Conservation (phyloP, 2,888 invertebrate species). For the Polia nebulosa region DNA sequence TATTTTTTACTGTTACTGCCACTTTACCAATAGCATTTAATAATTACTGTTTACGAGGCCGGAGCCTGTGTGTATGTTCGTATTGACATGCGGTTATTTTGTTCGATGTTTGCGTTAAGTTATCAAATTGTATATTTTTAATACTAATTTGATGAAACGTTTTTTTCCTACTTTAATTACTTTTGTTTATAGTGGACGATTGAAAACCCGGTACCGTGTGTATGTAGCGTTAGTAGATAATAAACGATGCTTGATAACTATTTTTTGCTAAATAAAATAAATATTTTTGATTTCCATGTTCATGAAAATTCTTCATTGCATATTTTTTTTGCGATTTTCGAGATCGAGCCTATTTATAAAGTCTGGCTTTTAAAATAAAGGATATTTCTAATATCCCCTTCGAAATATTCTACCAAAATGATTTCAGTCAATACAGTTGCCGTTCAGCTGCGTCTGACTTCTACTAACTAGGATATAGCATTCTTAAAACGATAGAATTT, state of each 20-base stretch:
- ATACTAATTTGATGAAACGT: constrained; percentile 67
- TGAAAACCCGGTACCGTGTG: constrained; percentile 82
- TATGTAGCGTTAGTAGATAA: constrained; percentile 80
- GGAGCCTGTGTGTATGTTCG: constrained; percentile 33
- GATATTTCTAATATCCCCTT: background rate
- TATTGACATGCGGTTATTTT: constrained; percentile 82
- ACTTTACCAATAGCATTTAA: constrained; percentile 34
- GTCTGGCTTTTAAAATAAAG: constrained; percentile 6
- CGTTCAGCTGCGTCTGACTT: constrained; percentile 17
- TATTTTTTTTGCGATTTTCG: background rate
- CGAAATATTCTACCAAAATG: background rate
- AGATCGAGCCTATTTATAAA: constrained; percentile 12
- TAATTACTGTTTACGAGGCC: constrained; percentile 29
- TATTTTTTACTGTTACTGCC: constrained; percentile 40
- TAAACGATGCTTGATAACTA: constrained; percentile 77
- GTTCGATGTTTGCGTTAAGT: constrained; percentile 52
- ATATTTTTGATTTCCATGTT: background rate
- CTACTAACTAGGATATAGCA: background rate
- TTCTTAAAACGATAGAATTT: background rate
- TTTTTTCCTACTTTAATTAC: constrained; percentile 71
- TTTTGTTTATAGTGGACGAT: constrained; percentile 73
- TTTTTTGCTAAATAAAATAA: background rate
- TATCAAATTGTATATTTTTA: constrained; percentile 62
- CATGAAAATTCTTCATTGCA: background rate
- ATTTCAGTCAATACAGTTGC: constrained; percentile 18